Base-by-base conservation (phyloP, 1,140 invertebrate genomes). In the Latrodectus geometricus region DNA sequence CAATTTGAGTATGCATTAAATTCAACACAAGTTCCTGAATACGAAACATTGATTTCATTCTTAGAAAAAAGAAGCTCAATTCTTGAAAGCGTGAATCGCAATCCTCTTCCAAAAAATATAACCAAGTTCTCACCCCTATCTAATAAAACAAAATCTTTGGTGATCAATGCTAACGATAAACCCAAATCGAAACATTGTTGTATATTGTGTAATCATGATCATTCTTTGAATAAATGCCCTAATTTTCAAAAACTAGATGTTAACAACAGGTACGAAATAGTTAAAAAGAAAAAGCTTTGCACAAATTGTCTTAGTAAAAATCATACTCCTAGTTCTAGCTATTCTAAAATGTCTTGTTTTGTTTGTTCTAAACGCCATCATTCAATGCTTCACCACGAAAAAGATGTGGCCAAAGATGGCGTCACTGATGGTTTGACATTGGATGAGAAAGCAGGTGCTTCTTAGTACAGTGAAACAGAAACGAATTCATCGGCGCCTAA, bases 191-290 rank as follows among this genome's bases (percentile, higher is more conserved):
- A 69, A 23, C 2, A 35, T 35, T 35, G 9, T n/a, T 69, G 68
- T 69, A 8, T 11, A 15, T 69, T 69, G 68, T 69, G 68, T 23
- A 69, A 69, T 9, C 11, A 69, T 23, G 4, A 11, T 15, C 68
- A 4, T 69, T 9, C n/a, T 69, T 69, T 69, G 20, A 69, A 69
- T 69, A 69, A 69, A 69, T 69, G 68, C 12, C n/a, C 68, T 11
- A 23, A 69, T 11, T 69, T 69, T 69, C 68, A n/a, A 15, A n/a
- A 15, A 69, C 2, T 69, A n/a, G n/a, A 69, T 69, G 68, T 69
- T 20, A 15, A 11, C 9, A n/a, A 69, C n/a, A 69, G n/a, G 68
- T 15, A 2, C 2, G 9, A n/a, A 69, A 15, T n/a, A 15, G 9
- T 35, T 3, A 69, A 7, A 69, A 2, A 4, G n/a, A 69, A 69